Evolutionary conservation across 1,140 invertebrate genomes (phyloP).

Genomic region (Lepidurus apus): DNA sequence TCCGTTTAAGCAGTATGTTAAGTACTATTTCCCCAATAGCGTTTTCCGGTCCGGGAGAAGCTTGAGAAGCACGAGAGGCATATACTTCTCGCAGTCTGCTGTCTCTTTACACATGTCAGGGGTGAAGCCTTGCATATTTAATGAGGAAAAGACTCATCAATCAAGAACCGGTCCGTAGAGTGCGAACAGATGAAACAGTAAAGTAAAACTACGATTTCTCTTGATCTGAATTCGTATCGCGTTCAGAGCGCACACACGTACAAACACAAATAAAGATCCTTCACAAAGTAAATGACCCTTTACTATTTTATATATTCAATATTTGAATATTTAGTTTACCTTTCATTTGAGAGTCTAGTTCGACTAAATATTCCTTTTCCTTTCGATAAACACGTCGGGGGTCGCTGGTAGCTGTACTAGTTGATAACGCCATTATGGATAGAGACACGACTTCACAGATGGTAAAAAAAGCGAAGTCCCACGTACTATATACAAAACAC

Average conservation of each 20-base stretch:
- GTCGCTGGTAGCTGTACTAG: slow-evolving; percentile 2
- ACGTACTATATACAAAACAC: neutral
- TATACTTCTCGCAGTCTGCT: slow-evolving; percentile 1
- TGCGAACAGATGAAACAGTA: neutral
- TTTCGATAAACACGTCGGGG: slow-evolving; percentile 29
- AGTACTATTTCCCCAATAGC: neutral
- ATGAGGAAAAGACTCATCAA: slow-evolving; percentile 4
- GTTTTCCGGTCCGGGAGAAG: neutral
- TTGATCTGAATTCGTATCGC: neutral
- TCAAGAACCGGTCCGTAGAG: slow-evolving; percentile 1
- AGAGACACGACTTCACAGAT: neutral
- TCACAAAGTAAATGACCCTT: neutral
- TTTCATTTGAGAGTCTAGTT: slow-evolving; percentile 34
- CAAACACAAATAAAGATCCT: neutral
- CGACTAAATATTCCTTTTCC: slow-evolving; percentile 31
- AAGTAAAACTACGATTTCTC: neutral
- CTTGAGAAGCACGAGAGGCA: neutral
- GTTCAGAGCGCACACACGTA: neutral
- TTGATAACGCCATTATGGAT: slow-evolving; percentile 24
- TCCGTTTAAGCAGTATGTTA: neutral
- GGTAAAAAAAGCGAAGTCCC: neutral
- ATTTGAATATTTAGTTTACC: slow-evolving; percentile 28
- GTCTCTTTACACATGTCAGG: slow-evolving; percentile 13
- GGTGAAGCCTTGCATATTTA: slow-evolving; percentile 20
- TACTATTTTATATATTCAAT: too few species aligned